Base-by-base conservation (phyloP, 2,888 invertebrate genomes). In the Drosophila barbarae region DNA sequence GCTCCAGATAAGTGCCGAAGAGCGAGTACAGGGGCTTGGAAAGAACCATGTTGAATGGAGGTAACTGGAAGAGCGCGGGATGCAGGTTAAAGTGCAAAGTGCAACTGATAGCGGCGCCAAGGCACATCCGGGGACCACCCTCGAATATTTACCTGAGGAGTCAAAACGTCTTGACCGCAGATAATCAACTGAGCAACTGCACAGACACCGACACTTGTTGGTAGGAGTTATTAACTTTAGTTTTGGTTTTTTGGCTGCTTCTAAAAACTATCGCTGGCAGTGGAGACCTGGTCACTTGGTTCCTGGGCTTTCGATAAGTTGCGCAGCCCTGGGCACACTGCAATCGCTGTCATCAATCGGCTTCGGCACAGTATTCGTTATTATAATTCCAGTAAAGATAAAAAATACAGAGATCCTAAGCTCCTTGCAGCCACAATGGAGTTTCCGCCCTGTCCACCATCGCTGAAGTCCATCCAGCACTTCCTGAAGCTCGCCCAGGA, bases 401-500 rank as follows among this genome's bases (percentile, higher is more conserved):
- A 7, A 41, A 13, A 21, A 4, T 32, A 18, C 3, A 2, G 9
- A 5, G 21, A n/a, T 15, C 10, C 18, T 5, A 51, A 53, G 8
- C 4, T 18, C 32, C 34, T 38, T 42, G 10, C 32, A 26, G 10
- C 9, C 23, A 30, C 38, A 30, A 88, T 87, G 87, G 89, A 88
- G 30, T 91, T 93, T 82, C 94, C 95, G 30, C 93, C 94, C 28
- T 93, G 94, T 84, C 96, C 97, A 13, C 89, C 93, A 1, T 92
- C 93, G 65, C 90, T 99, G 42, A 97, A 96, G 90, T 91, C 93
- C 30, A 94, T 98, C 74, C 96, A 96, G 78, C 97, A 96, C 89
- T 97, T 95, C 87, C 90, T 99, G 69, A 98, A 97, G 91, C 93
- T 96, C 61, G 98, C 98, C 0, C 91, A 92, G 46, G 98, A 98